These are phyloP conservation scores for Metopolophium dirhodum DNA, from an alignment of 1,140 invertebrate genomes.

Conservation along the genomic window DNA sequence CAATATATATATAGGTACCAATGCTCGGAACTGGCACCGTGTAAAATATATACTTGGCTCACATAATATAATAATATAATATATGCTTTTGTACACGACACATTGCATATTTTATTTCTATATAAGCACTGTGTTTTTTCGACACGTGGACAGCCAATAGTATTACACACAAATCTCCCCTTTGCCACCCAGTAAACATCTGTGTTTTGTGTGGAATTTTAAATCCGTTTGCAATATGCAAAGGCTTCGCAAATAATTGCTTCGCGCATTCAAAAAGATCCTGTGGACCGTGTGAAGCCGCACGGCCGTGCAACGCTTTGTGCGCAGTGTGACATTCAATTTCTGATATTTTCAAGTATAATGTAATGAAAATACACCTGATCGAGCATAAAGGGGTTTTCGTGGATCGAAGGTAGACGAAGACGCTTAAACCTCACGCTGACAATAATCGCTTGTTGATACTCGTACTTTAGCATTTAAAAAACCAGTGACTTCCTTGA, in stretches of 20 bases:
- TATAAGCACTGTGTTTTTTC: background rate
- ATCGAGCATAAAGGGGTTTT: slow-evolving; percentile 41
- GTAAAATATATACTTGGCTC: background rate
- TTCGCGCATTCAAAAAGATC: slow-evolving; percentile 45
- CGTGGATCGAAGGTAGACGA: background rate
- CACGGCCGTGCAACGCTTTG: slow-evolving; percentile 34
- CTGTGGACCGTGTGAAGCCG: slow-evolving; percentile 39
- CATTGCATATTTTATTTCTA: slow-evolving; percentile 6
- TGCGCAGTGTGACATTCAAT: slow-evolving; percentile 25
- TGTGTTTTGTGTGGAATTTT: slow-evolving; percentile 15
- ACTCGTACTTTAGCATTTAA: background rate
- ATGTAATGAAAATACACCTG: slow-evolving; percentile 47
- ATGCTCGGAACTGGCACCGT: background rate
- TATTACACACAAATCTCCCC: slow-evolving; percentile 18
- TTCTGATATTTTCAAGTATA: slow-evolving; percentile 57
- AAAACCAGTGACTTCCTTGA: background rate
- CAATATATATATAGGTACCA: background rate
- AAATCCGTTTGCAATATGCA: slow-evolving; percentile 55
- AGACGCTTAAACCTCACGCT: background rate
- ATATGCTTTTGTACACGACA: background rate
- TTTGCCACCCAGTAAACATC: slow-evolving; percentile 35
- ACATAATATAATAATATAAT: background rate
- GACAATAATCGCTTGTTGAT: slow-evolving; percentile 30
- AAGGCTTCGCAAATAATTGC: slow-evolving; percentile 51
- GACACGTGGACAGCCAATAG: slow-evolving; percentile 23